Evolutionary conservation across 2,113 vertebrate genomes (phyloP), one percentile per base, ranked within the genome.

Genomic region (Syngnathoides biaculeatus): DNA sequence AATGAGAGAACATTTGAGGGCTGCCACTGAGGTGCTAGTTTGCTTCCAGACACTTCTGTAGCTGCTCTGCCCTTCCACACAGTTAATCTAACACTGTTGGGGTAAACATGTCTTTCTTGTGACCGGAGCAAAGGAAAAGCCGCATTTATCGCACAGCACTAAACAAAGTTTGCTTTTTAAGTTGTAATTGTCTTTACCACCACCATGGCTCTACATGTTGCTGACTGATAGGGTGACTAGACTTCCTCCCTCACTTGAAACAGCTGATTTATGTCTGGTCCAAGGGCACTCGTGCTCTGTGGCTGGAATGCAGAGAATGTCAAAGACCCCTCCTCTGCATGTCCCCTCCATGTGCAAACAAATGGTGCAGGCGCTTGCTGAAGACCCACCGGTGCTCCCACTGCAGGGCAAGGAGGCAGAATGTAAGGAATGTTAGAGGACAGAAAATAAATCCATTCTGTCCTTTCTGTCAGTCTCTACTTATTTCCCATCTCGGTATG

Each of bases 191-290:
- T 12, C 8, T 88, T 91, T 84, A 87, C 53, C 72, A 74, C 74
- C 60, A 52, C 74, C 43, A 42, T 72, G 22, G 45, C 42, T 17
- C 59, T 43, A 75, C 69, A 68, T 70, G 48, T 35, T 27, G 27
- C 57, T 69, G 78, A 68, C 40, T 64, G 43, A 73, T 77, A 50
- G 67, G 55, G 60, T 45, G 67, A 58, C 60, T 62, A 75, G 50
- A 59, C 22, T 60, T 43, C 64, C 72, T 58, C 62, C 42, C 22
- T 38, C 53, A 67, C 72, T 75, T 26, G 22, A 83, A 87, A 84
- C 86, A 90, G 86, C 84, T 90, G 90, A 92, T 91, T 93, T 92
- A 92, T 89, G 89, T 79, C 81, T 67, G 67, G 74, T 75, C 77
- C 69, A 73, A 73, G 72, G 86, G 86, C 85, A 89, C 87, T 91